Base-by-base conservation (phyloP, 2,797 vertebrate species). In the Rousettus madagascariensis region DNA sequence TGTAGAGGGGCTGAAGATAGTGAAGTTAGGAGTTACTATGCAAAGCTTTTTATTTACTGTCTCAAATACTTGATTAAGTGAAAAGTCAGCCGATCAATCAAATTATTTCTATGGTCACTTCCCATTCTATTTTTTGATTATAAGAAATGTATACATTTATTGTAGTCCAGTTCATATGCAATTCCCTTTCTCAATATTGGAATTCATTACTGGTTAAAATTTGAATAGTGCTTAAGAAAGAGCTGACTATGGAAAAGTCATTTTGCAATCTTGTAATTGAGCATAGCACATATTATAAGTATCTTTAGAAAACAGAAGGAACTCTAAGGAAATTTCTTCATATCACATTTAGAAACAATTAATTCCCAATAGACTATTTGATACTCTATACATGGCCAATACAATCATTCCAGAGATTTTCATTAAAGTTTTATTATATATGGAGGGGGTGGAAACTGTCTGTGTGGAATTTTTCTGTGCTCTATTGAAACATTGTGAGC, bases 311-410 rank as follows among this genome's bases (percentile, higher is more conserved):
- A 74, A 84, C n/a, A 78, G 75, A 95, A 95, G n/a, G 43, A 30
- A 11, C 15, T 41, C 43, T 68, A 53, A 95, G 38, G 59, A 95
- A 95, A 95, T 89, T 75, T 90, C 72, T 78, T 87, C 28, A n/a
- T 43, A 75, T 78, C 83, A 85, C 28, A 55, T 90, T 94, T 84
- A 95, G 51, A 57, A 96, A 93, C 36, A 91, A 93, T 92, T 94
- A 96, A 97, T 96, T 61, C 90, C 69, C 26, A 49, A 63, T 71
- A 96, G 72, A 84, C 59, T 93, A 69, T n/a, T 5, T 82, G 93
- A 84, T 93, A 91, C 16, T 90, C 12, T 12, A n/a, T 55, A 38
- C 30, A 89, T 24, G 77, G 66, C 41, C 90, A 90, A 66, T 38
- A 90, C 6, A 75, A 71, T 90, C 75, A 91, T 93, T 91, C 63